Evolutionary conservation across 2,113 vertebrate genomes (phyloP).

Genomic region (Nyctereutes procyonoides): DNA sequence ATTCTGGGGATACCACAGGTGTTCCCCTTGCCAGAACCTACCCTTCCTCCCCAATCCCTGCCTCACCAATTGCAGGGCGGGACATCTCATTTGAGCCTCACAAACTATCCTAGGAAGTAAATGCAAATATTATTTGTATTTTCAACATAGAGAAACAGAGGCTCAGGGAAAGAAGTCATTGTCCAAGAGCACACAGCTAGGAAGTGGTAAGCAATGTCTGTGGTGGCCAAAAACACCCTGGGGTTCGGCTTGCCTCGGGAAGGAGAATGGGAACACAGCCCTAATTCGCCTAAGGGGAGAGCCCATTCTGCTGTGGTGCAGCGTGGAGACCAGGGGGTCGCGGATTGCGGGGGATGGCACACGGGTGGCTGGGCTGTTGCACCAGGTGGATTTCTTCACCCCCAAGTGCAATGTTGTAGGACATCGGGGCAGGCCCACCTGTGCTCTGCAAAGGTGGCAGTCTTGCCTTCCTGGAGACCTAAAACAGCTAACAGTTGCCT

Average conservation of each 20-base stretch:
- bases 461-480: not conserved
- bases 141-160: not conserved
- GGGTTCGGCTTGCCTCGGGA: not conserved
- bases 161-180: not conserved
- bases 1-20: not conserved
- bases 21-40: not conserved
- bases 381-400: not conserved
- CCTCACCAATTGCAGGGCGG: not conserved
- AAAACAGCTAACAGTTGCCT: not conserved
- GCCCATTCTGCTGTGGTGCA: fast-evolving
- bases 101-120: not conserved
- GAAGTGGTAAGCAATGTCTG: not conserved
- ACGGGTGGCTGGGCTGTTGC: not conserved
- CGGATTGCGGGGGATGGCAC: not conserved
- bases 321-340: not conserved
- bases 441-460: not conserved
- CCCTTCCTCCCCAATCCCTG: not conserved
- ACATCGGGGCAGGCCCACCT: not conserved
- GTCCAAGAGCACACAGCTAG: not conserved
- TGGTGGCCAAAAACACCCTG: not conserved
- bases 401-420: no score
- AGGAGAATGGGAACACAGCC: not conserved
- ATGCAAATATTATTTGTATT: not conserved
- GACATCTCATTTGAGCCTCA: not conserved
- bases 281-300: not conserved